Evolutionary conservation across 2,113 vertebrate species (phyloP).

Genomic region (Psephotus haematonotus): DNA sequence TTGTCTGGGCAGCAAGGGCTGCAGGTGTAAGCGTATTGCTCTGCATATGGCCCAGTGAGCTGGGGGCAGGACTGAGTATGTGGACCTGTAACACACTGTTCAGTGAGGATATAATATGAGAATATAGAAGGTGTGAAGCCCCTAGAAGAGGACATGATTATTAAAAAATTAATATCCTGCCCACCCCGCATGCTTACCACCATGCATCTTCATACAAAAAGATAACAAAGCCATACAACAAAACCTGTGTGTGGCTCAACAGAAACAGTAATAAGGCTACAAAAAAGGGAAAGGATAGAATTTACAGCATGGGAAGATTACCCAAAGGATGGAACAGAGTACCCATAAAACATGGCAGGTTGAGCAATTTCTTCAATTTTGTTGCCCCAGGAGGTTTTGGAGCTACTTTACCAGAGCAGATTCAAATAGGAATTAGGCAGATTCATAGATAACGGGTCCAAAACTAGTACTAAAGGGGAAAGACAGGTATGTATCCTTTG

Average conservation of each 20-base stretch:
- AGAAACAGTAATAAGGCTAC: neutral
- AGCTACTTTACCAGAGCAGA: neutral
- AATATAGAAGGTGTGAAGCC: neutral
- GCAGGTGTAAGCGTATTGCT: no score
- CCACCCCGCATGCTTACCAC: neutral
- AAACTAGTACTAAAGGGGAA: neutral
- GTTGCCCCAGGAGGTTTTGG: neutral
- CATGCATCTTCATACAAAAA: neutral
- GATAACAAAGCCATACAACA: neutral
- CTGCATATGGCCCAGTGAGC: fast-evolving
- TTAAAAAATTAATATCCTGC: neutral
- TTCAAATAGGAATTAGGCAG: neutral
- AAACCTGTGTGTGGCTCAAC: neutral
- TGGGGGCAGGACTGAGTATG: neutral
- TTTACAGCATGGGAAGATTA: neutral
- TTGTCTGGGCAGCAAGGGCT: neutral
- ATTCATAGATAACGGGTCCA: neutral
- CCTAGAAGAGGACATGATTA: neutral
- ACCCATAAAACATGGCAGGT: neutral
- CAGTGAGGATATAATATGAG: neutral
- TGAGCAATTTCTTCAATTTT: neutral
- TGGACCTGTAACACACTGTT: neutral
- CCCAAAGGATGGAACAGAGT: neutral
- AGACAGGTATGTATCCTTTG: neutral
- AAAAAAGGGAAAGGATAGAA: neutral